Evolutionary conservation across 2,888 invertebrate genomes (phyloP), one percentile per base, ranked within the genome.

Genomic region (Melieria picta): DNA sequence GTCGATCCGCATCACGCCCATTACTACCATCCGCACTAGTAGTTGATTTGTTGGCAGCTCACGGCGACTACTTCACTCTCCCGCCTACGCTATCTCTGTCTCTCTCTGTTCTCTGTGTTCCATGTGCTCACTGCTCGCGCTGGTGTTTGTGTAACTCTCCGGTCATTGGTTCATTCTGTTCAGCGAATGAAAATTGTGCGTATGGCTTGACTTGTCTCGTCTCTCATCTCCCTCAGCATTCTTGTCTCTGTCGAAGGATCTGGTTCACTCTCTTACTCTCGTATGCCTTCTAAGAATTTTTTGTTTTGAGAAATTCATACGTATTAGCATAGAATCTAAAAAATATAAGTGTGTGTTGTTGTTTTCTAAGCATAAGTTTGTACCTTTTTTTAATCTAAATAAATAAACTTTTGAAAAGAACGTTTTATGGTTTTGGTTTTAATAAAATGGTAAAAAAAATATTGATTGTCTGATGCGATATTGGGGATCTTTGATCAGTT

Each of bases 281-380:
- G 82, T 82, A 52, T 52, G 60, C 60, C 50, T 30, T 58, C 60
- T 50, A n/a, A 13, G 9, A 52, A 50, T 52, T 67, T 61, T 61
- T 45, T 52, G 52, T 43, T 45, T 13, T 10, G 13, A 66, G 42
- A 66, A 55, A 45, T 55, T 16, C 52, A 65, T 65, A 7, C 1
- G 9, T 57, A 7, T 58, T 48, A 67, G 60, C 60, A 61, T 67
- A 48, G 50, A 9, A 42, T 70, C 69, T 66, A 67, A 73, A 76
- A 50, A 74, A 56, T 70, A 69, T 72, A 79, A 78, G 78, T 79
- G 80, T 81, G 78, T 80, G 80, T 79, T 83, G 81, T 79, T 82
- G 79, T 81, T 80, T 79, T 77, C 76, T 71, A 77, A 74, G 72
- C 72, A 67, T 77, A 79, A 77, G 73, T 74, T 75, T 71, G 16